These are phyloP conservation scores for Cynopterus sphinx DNA, from an alignment of 2,797 vertebrate genomes.

Conservation along the genomic window DNA sequence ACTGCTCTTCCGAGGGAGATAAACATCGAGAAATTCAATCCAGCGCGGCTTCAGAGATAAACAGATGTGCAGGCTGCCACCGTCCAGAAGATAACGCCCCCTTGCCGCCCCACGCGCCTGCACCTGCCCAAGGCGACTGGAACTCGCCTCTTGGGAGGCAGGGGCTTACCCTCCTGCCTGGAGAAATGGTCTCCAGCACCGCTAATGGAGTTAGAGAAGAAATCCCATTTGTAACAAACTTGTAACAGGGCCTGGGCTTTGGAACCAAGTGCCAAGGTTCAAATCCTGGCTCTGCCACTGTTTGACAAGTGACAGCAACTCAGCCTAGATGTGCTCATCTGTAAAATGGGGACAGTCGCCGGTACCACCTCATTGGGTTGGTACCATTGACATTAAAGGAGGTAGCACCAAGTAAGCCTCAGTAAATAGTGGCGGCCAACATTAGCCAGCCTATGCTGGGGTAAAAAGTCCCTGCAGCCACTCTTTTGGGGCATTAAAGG, in stretches of 20 bases:
- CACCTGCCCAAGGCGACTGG: slow-evolving; percentile 76
- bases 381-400: not conserved
- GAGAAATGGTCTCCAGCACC: not conserved
- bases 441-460: not conserved
- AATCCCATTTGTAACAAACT: not conserved
- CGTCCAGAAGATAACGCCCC: slow-evolving; percentile 87
- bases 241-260: not conserved
- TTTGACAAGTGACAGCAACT: not conserved
- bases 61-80: slow-evolving; percentile 88
- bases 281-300: not conserved
- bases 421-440: not conserved
- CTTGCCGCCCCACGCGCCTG: slow-evolving; percentile 79
- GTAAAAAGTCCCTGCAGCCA: not conserved
- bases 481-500: not conserved
- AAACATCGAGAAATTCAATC: slow-evolving; percentile 91
- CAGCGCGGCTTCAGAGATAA: slow-evolving; percentile 85
- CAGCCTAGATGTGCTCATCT: not conserved
- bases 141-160: slow-evolving; percentile 65
- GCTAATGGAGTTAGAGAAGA: not conserved
- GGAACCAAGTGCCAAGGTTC: not conserved
- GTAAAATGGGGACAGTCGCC: not conserved
- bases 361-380: not conserved
- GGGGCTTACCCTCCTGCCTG: not conserved
- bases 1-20: slow-evolving; percentile 81
- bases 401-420: not conserved